These are phyloP conservation scores for Drosophila setosimentum DNA, from an alignment of 2,888 invertebrate genomes.

Conservation along the genomic window DNA sequence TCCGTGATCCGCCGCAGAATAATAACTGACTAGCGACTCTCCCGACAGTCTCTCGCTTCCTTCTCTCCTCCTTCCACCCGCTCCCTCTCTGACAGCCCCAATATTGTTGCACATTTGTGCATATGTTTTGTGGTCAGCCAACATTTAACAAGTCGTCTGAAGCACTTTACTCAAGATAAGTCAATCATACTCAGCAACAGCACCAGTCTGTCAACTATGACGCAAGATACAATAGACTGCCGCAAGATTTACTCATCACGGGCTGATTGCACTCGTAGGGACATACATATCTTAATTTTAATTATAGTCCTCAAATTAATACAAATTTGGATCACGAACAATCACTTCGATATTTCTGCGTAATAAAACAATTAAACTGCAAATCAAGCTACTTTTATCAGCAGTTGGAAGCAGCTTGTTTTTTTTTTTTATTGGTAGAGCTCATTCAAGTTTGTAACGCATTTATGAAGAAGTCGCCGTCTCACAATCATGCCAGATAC, in stretches of 20 bases:
- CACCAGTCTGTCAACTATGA: constrained; percentile 28
- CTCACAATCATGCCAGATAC: not conserved
- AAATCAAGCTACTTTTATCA: not conserved
- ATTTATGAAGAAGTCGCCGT: not conserved
- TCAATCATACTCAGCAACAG: constrained; percentile 17
- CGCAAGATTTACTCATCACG: not conserved
- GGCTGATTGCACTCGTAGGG: not conserved
- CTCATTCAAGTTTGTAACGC: not conserved
- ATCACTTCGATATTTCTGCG: not conserved
- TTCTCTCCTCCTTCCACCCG: not conserved
- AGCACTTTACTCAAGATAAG: constrained; percentile 17
- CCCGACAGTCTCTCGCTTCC: not conserved
- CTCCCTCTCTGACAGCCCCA: not conserved
- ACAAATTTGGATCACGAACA: not conserved
- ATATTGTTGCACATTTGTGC: not conserved
- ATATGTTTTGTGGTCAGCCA: constrained; percentile 10
- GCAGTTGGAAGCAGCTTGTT: not conserved
- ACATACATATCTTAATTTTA: not conserved
- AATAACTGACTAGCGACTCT: constrained; percentile 27
- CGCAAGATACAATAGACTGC: not conserved
- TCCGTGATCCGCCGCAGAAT: constrained; percentile 19
- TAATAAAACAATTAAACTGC: not conserved
- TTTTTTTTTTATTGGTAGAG: not conserved
- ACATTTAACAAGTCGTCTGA: constrained; percentile 20
- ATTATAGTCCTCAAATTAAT: not conserved